Percentiles rank a stretch among this genome's conserved stretches.
Evolutionary conservation across 2,888 invertebrate genomes (phyloP).

Genomic region (Chirona hameri): DNA sequence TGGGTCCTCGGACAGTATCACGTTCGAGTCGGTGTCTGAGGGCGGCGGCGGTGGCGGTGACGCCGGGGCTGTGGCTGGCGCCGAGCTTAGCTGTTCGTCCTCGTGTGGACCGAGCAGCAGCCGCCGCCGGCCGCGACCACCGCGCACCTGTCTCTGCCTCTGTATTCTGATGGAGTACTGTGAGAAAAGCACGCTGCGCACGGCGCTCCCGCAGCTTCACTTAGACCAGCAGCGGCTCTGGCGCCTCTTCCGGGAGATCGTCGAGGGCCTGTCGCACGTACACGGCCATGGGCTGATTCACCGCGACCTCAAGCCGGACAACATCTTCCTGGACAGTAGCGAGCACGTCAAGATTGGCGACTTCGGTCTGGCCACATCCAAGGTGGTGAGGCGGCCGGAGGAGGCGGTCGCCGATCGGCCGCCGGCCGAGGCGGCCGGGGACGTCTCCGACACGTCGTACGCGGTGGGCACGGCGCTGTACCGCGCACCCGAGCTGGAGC

Average conservation of each 20-base stretch:
- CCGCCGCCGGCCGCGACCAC: neutral
- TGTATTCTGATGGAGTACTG: conserved; percentile 99
- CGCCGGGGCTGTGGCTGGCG: neutral
- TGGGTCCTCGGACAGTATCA: conserved; percentile 59
- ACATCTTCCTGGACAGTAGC: conserved; percentile 87
- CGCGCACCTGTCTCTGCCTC: conserved; percentile 62
- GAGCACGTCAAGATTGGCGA: conserved; percentile 98
- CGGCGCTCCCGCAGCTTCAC: conserved; percentile 79
- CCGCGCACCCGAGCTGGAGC: conserved; percentile 86
- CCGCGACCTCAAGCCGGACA: conserved; percentile 60
- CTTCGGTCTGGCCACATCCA: conserved; percentile 78
- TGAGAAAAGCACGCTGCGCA: conserved; percentile 84
- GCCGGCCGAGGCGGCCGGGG: conserved; percentile 31
- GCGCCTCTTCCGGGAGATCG: conserved; percentile 90
- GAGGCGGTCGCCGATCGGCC: conserved; percentile 32
- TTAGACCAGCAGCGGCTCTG: conserved; percentile 77
- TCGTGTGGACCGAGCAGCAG: neutral
- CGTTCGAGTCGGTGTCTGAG: conserved; percentile 53
- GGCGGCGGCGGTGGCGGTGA: neutral
- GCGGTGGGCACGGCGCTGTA: conserved; percentile 85
- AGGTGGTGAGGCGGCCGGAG: conserved; percentile 31
- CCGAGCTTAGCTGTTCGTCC: neutral
- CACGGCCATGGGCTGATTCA: conserved; percentile 73
- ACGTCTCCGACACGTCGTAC: conserved; percentile 32
- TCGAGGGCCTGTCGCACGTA: conserved; percentile 85